These are phyloP conservation scores for Glaucopsyche alexis DNA, from an alignment of 2,888 invertebrate genomes.

Conservation along the genomic window DNA sequence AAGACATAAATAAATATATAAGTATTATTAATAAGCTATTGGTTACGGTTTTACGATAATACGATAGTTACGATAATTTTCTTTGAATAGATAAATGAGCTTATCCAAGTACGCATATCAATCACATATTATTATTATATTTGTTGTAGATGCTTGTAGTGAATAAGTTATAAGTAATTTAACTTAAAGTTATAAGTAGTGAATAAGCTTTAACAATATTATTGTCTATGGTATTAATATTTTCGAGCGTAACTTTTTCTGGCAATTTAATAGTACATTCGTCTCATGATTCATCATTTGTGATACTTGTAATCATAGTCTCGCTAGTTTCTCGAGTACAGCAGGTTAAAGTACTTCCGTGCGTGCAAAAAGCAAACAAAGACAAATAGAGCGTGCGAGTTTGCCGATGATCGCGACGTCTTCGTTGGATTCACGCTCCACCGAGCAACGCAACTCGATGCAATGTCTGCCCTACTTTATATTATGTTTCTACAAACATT, in stretches of 20 bases:
- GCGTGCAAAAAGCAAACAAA: conserved; percentile 46
- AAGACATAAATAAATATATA: too few relatives aligned
- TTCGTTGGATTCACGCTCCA: conserved; percentile 61
- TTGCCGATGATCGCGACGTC: conserved; percentile 64
- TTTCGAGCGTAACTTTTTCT: not conserved
- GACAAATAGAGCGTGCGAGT: conserved; percentile 70
- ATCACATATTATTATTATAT: too few relatives aligned
- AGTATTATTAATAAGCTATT: too few relatives aligned
- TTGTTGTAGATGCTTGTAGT: too few relatives aligned
- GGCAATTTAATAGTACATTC: not conserved
- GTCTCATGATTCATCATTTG: not conserved
- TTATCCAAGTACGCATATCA: too few relatives aligned
- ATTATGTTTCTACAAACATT: conserved; percentile 49
- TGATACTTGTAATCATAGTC: too few relatives aligned
- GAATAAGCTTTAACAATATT: too few relatives aligned
- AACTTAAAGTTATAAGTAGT: not conserved
- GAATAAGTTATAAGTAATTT: too few relatives aligned
- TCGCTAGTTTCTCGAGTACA: not conserved
- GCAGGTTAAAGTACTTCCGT: conserved; percentile 38
- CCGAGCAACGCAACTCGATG: conserved; percentile 61
- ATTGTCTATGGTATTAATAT: too few relatives aligned
- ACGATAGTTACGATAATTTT: too few relatives aligned
- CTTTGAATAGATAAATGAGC: too few relatives aligned
- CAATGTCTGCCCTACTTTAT: conserved; percentile 70
- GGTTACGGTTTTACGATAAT: too few relatives aligned